Evolutionary conservation across 2,888 invertebrate genomes (phyloP).

Genomic region (Eurytoma adleriae): DNA sequence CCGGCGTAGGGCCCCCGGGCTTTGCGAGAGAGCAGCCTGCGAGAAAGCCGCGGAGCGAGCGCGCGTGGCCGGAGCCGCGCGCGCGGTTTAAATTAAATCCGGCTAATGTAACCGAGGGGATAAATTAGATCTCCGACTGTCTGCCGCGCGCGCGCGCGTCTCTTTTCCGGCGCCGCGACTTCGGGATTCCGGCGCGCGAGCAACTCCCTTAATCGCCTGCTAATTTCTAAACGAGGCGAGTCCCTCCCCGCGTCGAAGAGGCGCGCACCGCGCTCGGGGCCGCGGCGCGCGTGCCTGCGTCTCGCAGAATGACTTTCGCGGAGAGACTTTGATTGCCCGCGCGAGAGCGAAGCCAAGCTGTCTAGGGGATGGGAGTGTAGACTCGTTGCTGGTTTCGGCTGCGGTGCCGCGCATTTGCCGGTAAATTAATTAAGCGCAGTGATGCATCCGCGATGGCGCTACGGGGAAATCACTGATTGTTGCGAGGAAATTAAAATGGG

Average conservation of each 20-base stretch:
- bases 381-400: no score
- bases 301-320: conserved; percentile 8
- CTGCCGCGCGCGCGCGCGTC: conserved; percentile 19
- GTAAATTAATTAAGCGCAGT: no score
- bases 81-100: conserved; percentile 72
- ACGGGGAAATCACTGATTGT: no score
- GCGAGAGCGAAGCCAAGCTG: background rate
- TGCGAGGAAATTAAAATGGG: no score
- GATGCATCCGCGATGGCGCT: no score
- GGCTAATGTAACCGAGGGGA: conserved; percentile 70
- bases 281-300: background rate
- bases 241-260: no score
- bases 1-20: background rate
- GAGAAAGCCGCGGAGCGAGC: conserved; percentile 57
- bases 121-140: conserved; percentile 69
- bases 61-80: conserved; percentile 57
- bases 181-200: conserved; percentile 5
- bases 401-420: no score
- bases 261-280: background rate
- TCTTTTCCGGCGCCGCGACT: conserved; percentile 34
- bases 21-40: conserved; percentile 53
- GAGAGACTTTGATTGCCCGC: conserved; percentile 10
- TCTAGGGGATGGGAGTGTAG: background rate
- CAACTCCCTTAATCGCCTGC: conserved; percentile 52
- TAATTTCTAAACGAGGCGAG: conserved; percentile 43